Evolutionary conservation across 2,888 invertebrate species (phyloP).

Genomic region (Lampropteryx suffumata): DNA sequence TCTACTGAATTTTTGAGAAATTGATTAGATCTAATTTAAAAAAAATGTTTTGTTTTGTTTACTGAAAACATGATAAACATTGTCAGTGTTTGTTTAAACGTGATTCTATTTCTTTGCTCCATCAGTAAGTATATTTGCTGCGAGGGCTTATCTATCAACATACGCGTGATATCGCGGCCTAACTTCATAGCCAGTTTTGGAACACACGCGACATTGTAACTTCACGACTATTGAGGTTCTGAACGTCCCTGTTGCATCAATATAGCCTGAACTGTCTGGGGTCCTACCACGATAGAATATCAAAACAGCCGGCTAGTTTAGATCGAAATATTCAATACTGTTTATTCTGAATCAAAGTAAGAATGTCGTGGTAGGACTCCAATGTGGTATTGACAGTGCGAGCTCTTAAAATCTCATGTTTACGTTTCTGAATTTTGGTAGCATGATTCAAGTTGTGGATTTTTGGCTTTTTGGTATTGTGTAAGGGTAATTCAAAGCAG

Average conservation of each 20-base stretch:
- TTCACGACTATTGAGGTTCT: constrained; percentile 31
- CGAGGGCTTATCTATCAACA: constrained; percentile 20
- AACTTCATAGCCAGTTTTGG: constrained; percentile 31
- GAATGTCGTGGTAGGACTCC: constrained; percentile 6
- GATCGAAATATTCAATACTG: not conserved
- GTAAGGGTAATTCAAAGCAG: too few relatives aligned
- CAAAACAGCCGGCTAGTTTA: not conserved
- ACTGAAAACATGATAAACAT: too few relatives aligned
- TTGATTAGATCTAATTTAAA: too few relatives aligned
- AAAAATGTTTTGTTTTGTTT: too few relatives aligned
- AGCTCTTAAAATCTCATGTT: constrained; percentile 33
- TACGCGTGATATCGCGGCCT: constrained; percentile 48
- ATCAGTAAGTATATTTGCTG: not conserved
- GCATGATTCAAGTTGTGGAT: constrained; percentile 21
- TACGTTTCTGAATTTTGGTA: constrained; percentile 34
- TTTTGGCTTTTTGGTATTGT: too few relatives aligned
- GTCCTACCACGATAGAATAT: constrained; percentile 8
- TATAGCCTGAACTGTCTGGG: constrained; percentile 24
- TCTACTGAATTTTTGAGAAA: too few relatives aligned
- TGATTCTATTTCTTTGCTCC: not conserved
- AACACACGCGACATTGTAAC: constrained; percentile 36
- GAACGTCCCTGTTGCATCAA: constrained; percentile 33
- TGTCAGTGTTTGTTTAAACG: too few relatives aligned
- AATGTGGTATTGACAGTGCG: constrained; percentile 15
- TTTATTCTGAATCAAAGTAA: not conserved